phyloP scores from a whole-genome alignment of 2,113 vertebrate species.

The Strix aluco region DNA sequence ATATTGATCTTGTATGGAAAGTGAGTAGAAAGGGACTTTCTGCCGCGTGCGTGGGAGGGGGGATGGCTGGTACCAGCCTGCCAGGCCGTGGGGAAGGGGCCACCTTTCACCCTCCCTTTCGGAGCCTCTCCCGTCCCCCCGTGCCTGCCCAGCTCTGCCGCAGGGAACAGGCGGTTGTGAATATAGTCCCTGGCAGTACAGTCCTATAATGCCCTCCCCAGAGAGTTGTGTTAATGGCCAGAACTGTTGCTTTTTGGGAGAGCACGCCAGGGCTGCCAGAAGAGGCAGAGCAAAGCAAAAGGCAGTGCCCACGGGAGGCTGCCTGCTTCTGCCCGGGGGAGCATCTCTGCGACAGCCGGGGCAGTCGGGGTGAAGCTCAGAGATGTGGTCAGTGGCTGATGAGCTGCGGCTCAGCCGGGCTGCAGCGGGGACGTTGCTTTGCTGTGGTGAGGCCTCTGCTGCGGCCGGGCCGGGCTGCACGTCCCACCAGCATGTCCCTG shows the following conservation, averaged over 20 bases:
- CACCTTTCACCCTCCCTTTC: background rate
- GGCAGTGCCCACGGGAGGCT: background rate
- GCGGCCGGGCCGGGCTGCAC: rapidly evolving
- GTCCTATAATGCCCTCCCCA: rapidly evolving
- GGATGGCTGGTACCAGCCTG: background rate
- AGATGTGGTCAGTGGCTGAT: rapidly evolving
- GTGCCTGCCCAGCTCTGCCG: background rate
- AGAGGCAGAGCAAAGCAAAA: background rate
- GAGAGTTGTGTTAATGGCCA: background rate
- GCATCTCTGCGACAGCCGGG: background rate
- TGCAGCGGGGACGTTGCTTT: background rate
- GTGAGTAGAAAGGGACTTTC: background rate
- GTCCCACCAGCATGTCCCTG: background rate
- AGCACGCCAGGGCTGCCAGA: background rate
- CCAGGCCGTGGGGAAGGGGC: background rate
- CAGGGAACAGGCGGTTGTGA: background rate
- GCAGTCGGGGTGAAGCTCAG: background rate
- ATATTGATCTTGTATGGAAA: background rate
- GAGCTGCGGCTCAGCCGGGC: background rate
- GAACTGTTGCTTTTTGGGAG: background rate
- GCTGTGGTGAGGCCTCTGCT: background rate
- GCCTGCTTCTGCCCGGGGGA: background rate
- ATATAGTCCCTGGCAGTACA: rapidly evolving
- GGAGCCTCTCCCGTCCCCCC: background rate
- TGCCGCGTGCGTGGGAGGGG: rapidly evolving